phyloP scores from a whole-genome alignment of 2,113 vertebrate genomes.

The Sinocyclocheilus anshuiensis region DNA sequence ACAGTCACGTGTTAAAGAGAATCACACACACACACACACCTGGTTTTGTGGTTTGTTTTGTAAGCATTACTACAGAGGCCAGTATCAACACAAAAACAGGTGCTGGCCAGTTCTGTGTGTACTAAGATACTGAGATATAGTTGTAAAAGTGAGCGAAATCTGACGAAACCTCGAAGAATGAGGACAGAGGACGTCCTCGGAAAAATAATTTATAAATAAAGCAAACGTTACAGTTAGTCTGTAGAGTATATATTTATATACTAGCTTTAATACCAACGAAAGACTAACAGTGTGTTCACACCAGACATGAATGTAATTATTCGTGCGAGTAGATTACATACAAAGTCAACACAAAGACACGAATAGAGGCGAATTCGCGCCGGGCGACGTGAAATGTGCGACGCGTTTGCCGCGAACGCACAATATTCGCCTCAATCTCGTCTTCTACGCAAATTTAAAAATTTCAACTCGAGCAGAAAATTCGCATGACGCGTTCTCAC shows the following conservation, averaged over 20 bases:
- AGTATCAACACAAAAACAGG: constrained; percentile 72
- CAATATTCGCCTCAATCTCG: too few relatives aligned
- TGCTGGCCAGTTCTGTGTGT: constrained; percentile 66
- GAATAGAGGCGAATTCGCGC: too few relatives aligned
- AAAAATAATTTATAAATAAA: not conserved
- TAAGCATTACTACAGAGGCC: constrained; percentile 66
- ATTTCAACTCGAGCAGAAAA: too few relatives aligned
- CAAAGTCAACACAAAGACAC: too few relatives aligned
- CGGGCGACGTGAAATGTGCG: too few relatives aligned
- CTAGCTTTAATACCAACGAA: constrained; percentile 1
- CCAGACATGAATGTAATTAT: too few relatives aligned
- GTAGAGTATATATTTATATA: not conserved
- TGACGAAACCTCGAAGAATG: not conserved
- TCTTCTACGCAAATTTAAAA: too few relatives aligned
- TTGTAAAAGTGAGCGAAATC: not conserved
- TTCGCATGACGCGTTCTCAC: too few relatives aligned
- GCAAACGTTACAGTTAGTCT: not conserved
- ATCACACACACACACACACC: constrained; percentile 49
- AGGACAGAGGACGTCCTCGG: not conserved
- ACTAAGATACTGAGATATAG: too few relatives aligned
- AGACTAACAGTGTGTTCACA: too few relatives aligned
- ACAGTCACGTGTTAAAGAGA: not conserved
- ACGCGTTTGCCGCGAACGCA: too few relatives aligned
- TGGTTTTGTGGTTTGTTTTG: constrained; percentile 72
- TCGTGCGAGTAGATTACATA: too few relatives aligned